Evolutionary conservation across 2,113 vertebrate genomes (phyloP), one percentile per base, ranked within the genome.

Genomic region (Acanthisitta chloris): DNA sequence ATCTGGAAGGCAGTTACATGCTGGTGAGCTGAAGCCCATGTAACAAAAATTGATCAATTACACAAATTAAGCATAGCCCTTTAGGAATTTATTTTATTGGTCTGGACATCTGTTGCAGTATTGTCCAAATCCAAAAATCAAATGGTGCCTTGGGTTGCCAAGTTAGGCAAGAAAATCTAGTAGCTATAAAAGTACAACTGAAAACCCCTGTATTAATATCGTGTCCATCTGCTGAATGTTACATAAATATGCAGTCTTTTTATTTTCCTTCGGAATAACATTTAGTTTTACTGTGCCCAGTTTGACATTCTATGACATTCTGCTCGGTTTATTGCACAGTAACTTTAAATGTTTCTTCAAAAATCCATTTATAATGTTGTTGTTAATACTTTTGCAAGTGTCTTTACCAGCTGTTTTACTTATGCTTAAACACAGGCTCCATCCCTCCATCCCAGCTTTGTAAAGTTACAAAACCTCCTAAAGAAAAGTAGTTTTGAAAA

Each of bases 111-210:
- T 99, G 99, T 99, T 99, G 99, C 98, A 98, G 99, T 98, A 99
- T 99, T 99, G 99, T 99, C 99, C 99, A 99, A 99, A 99, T 99
- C 99, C 99, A 99, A 99, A 98, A 99, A 99, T 99, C 99, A 99
- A 99, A 99, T 98, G 98, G 98, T 99, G 98, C 97, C 98, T 98
- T 94, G 97, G 98, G 98, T 98, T 98, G 99, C 99, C 98, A 99
- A 99, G 99, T 98, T 98, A 98, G 98, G 97, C 98, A 98, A 98
- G 98, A 98, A 99, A 99, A 99, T 98, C 98, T 98, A 98, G 97
- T 97, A 98, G 99, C 98, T 98, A 98, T 99, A 98, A 99, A 99
- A 98, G 98, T 98, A 98, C 98, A 99, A 99, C 99, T 98, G 94
- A 99, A 99, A 99, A 98, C 98, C 98, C 97, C 98, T 99, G 98